phyloP scores from a whole-genome alignment of 2,888 invertebrate genomes.

The Melinaea menophilus region DNA sequence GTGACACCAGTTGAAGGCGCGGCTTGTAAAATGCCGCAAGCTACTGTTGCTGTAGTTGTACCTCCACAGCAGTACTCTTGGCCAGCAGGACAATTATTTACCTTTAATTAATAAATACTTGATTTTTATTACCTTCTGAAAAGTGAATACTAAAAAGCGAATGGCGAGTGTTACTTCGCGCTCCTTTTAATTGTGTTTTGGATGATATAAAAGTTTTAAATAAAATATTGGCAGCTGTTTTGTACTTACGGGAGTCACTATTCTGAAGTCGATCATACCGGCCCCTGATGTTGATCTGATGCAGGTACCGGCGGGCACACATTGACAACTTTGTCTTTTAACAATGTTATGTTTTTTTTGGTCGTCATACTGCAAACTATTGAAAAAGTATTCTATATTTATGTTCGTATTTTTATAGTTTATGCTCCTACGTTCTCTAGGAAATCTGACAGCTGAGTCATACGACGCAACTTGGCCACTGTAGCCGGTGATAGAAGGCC shows the following conservation, averaged over 20 bases:
- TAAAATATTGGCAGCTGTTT: too few relatives aligned
- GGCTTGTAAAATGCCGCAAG: slow-evolving; percentile 68
- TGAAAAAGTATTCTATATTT: slow-evolving; percentile 3
- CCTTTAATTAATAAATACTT: slow-evolving; percentile 7
- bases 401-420: slow-evolving; percentile 14
- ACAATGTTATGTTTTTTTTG: slow-evolving; percentile 46
- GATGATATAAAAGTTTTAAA: too few relatives aligned
- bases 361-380: slow-evolving; percentile 21
- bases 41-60: slow-evolving; percentile 40
- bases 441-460: slow-evolving; percentile 62
- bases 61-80: slow-evolving; percentile 66
- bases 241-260: slow-evolving; percentile 77
- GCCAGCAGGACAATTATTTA: slow-evolving; percentile 55
- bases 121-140: background rate
- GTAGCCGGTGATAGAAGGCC: slow-evolving; percentile 54
- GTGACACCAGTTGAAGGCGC: slow-evolving; percentile 53
- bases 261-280: slow-evolving; percentile 79
- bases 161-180: too few relatives aligned
- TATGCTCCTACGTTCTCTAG: slow-evolving; percentile 55
- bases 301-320: slow-evolving; percentile 63
- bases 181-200: too few relatives aligned
- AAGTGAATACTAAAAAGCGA: background rate
- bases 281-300: slow-evolving; percentile 62
- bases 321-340: slow-evolving; percentile 66
- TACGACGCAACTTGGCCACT: slow-evolving; percentile 53